These are phyloP conservation scores for Crypturellus undulatus DNA, from an alignment of 2,113 vertebrate species.

Conservation along the genomic window DNA sequence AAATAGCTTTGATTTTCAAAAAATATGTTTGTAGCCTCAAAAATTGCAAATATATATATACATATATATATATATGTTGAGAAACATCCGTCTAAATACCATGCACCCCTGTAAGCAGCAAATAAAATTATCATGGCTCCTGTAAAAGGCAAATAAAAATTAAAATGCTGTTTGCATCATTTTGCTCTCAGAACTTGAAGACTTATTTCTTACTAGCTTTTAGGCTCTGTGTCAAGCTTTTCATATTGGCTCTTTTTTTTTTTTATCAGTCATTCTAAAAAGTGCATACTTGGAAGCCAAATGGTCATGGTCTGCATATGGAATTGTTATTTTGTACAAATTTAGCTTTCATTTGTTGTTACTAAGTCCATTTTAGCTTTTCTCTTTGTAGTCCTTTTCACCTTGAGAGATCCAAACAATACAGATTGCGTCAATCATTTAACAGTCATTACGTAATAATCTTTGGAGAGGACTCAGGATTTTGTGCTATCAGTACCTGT, in stretches of 20 bases:
- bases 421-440: background rate
- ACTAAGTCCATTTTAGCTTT: background rate
- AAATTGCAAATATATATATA: background rate
- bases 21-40: background rate
- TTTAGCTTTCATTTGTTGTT: background rate
- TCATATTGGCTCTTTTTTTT: background rate
- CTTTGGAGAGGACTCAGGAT: background rate
- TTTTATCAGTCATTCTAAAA: background rate
- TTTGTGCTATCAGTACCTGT: background rate
- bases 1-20: background rate
- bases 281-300: background rate
- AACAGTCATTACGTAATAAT: background rate
- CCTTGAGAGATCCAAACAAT: background rate
- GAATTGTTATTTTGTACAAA: background rate
- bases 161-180: background rate
- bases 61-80: too few relatives aligned
- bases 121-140: background rate
- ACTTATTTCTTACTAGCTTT: background rate
- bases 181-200: background rate
- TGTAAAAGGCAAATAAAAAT: background rate
- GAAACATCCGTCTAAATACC: background rate
- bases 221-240: background rate
- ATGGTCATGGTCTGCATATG: background rate
- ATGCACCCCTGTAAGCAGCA: rapidly evolving
- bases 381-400: constrained; percentile 43